Conservation (phyloP, 2,113 vertebrate species). For the Tenebrosternarchus preto region DNA sequence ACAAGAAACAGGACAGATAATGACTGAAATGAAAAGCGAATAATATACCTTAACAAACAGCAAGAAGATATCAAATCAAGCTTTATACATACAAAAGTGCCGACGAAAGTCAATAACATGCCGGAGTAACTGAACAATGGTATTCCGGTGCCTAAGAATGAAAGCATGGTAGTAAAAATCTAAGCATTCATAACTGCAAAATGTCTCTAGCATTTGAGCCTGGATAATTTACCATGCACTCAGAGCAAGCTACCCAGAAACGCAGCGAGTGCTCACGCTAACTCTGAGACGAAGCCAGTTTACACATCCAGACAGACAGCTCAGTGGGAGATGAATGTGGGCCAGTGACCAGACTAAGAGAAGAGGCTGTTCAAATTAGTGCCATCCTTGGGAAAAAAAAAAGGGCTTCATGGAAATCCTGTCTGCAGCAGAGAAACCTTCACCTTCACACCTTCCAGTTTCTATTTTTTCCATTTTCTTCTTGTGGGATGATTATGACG, state of each 20-base stretch:
- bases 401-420: background rate
- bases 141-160: background rate
- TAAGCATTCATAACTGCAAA: background rate
- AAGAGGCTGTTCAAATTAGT: background rate
- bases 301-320: slow-evolving; percentile 7
- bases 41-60: background rate
- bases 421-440: background rate
- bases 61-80: background rate
- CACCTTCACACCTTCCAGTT: background rate
- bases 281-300: slow-evolving; percentile 1
- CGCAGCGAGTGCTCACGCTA: background rate
- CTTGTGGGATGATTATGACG: background rate
- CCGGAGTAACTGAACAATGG: background rate
- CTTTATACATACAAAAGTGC: background rate
- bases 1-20: background rate
- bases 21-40: background rate
- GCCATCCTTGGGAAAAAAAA: background rate
- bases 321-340: slow-evolving; percentile 6
- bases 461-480: slow-evolving; percentile 13
- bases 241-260: slow-evolving; percentile 1
- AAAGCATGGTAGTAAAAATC: background rate
- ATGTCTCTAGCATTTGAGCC: background rate
- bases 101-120: background rate
- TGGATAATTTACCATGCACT: background rate
- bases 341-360: slow-evolving; percentile 9